Base-by-base conservation (phyloP, 2,113 vertebrate genomes). In the Nibea albiflora region DNA sequence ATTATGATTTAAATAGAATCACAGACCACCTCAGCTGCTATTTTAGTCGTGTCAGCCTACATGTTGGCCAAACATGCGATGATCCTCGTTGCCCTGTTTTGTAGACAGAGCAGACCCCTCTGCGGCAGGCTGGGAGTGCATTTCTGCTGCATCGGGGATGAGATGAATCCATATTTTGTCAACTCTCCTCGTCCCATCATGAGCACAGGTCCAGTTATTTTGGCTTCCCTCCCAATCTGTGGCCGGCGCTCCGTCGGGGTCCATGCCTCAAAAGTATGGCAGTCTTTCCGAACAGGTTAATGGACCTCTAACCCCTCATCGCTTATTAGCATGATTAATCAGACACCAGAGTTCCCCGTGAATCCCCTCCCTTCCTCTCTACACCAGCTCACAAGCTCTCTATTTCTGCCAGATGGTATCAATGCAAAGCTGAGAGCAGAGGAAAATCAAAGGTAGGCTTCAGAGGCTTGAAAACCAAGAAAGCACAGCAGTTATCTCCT, bases 311-410 rank as follows among this genome's bases (percentile, higher is more conserved):
- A 90, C 89, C 88, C 82, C 89, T 94, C 90, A 77, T 87, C 70
- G 64, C 80, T 88, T 89, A 94, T 93, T 91, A 91, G 77, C 85
- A 91, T 92, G 92, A 94, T 93, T 93, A 90, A 93, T 95, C 91
- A 87, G 89, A 92, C 89, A 89, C 83, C 16, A 9, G 57, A 81
- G 71, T 46, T 15, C 78, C 84, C 57, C 76, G 54, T 12, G 52
- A 61, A 73, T 84, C 83, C 74, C 77, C 80, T 35, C 63, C 85
- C 67, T 39, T 68, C 54, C 58, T 26, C 76, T 44, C 65, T 77
- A 50, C 62, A 57, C 35, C 46, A 31, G 65, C 85, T 85, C 80
- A 20, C 47, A 12, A 9, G 67, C 78, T 88, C 66, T 84, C 85
- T 52, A 46, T 79, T 85, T 67, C 91, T 92, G 92, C 89, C 92